Base-by-base conservation (phyloP, 2,113 vertebrate species). In the Suricata suricatta region DNA sequence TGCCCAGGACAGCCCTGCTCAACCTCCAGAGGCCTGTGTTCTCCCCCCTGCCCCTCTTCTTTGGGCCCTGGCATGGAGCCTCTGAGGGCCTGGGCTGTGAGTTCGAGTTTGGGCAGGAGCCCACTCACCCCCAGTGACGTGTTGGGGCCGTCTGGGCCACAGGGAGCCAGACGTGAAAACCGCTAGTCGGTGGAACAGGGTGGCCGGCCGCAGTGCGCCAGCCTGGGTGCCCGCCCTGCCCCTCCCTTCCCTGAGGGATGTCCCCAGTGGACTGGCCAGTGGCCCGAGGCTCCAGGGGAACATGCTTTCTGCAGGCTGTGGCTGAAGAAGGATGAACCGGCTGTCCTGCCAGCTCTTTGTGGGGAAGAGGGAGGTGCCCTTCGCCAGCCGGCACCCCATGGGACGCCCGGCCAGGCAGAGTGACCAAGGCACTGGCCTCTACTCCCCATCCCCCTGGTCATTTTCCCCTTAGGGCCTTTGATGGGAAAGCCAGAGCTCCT, bases 271-370 rank as follows among this genome's bases (percentile, higher is more conserved):
- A 95, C 96, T 97, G 96, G 96, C 95, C 76, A 69, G 80, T 76
- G 87, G 97, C 97, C 96, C 71, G 2, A 6, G 52, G 16, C 92
- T 96, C 92, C 23, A 29, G 66, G 96, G 90, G 86, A 89, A 66
- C 83, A 86, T 71, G 89, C 83, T 87, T 88, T 93, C 86, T 95
- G 80, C 15, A 92, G 79, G 41, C 96, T 96, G 95, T 88, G 97
- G 97, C 97, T 81, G 76, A 44, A 60, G 95, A 83, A 95, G 89
- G 85, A 92, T 50, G 91, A 82, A 74, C 63, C 31, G 0, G 63
- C 89, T 95, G 92, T 96, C 89, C 94, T 97, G 96, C 98, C 97
- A 97, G 93, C 93, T 96, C 96, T 82, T 69, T 97, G 96, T 81
- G 95, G 96, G 79, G 87, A 96, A 74, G n/a, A 93, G 81, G 95